These are phyloP conservation scores for Gerris buenoi DNA, from an alignment of 1,140 invertebrate genomes.

Conservation along the genomic window DNA sequence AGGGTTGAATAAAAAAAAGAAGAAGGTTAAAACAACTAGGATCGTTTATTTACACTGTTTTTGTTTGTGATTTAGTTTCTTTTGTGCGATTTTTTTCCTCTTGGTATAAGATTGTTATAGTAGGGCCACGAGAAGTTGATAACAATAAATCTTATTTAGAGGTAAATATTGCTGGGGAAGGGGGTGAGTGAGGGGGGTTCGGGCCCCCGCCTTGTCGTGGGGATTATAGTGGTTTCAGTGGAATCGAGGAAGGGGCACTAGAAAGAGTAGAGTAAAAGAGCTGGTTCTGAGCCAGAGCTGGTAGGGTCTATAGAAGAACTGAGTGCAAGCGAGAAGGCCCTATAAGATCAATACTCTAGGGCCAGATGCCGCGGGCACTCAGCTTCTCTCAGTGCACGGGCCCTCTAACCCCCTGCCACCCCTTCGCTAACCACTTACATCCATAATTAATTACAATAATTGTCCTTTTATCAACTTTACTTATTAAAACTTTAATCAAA, in stretches of 20 bases:
- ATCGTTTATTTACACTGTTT: no score
- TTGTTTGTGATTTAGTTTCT: no score
- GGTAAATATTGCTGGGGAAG: neutral
- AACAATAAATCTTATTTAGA: neutral
- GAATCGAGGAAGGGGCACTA: neutral
- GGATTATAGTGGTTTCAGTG: neutral
- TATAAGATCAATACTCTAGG: neutral
- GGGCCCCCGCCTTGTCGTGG: neutral
- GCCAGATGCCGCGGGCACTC: neutral
- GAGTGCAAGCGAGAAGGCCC: neutral
- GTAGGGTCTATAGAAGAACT: no score
- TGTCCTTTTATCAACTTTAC: neutral
- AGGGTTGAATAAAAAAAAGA: no score
- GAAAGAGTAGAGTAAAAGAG: neutral
- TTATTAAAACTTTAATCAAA: neutral
- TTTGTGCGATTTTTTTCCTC: no score
- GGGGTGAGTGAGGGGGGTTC: neutral
- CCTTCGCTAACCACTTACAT: neutral
- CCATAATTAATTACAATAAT: neutral
- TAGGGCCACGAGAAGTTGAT: neutral
- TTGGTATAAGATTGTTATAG: no score
- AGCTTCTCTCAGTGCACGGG: neutral
- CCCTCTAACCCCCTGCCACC: neutral
- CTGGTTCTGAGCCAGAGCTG: no score
- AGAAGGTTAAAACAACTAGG: no score